Base-by-base conservation (phyloP, 2,888 invertebrate genomes). In the Schrankia costaestrigalis region DNA sequence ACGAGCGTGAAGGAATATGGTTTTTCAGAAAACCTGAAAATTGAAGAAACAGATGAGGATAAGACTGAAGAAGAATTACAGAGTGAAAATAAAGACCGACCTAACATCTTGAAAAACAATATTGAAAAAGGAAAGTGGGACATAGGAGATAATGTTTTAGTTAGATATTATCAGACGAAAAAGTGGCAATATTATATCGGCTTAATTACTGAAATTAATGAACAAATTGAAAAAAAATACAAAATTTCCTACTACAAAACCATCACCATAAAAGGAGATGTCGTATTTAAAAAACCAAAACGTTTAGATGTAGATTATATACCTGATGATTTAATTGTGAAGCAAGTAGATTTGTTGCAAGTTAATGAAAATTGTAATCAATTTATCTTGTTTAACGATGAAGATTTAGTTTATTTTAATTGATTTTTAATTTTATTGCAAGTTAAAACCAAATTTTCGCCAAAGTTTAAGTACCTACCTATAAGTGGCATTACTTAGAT, bases 371-470 rank as follows among this genome's bases (percentile, higher is more conserved):
- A 24, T 24, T 4, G 6, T 15, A 11, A 24, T 24, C 11, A 24
- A 24, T 24, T 24, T 11, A 11, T 24, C 10, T 24, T 24, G 24
- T 9, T 9, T 6, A 24, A 24, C 11, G 24, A 24, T 24, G 11
- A 24, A 24, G 28, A 11, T 24, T 24, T 11, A 24, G 10, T 21
- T 18, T 34, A 21, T 34, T 34, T 14, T 34, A 21, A 27, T 34
- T 27, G 27, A 26, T 27, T 34, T 21, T 21, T 34, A 23, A 24
- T 24, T 11, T 11, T 24, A 23, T 27, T n/a, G n/a, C n/a, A n/a
- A n/a, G n/a, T n/a, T n/a, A n/a, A n/a, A n/a, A n/a, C n/a, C n/a
- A n/a, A n/a, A n/a, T n/a, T n/a, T n/a, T n/a, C n/a, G n/a, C n/a
- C n/a, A n/a, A n/a, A n/a, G n/a, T n/a, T n/a, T n/a, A n/a, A n/a